Evolutionary conservation across 2,113 vertebrate genomes (phyloP), one percentile per base, ranked within the genome.

Genomic region (Pseudorhombus dupliciocellatus): DNA sequence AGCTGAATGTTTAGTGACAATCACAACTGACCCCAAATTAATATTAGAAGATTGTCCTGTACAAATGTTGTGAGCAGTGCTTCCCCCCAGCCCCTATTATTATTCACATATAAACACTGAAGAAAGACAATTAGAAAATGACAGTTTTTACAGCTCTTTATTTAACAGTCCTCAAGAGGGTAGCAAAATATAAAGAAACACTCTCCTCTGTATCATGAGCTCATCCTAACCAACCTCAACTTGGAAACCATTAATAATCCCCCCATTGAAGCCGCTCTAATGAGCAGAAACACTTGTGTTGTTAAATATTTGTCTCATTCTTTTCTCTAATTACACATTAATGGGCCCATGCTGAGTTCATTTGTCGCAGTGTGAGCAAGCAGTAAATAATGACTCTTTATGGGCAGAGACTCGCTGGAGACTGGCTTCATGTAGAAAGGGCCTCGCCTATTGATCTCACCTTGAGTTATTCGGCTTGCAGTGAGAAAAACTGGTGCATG

Each of bases 281-380:
- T 83, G 83, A 84, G 64, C 55, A 73, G 62, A 84, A 76, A 61
- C 58, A 66, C 73, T 73, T 21, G 50, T 65, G 81, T 58, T 80
- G 82, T 81, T 87, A 73, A 79, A 80, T 89, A 88, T 91, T 90
- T 88, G 71, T 87, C 79, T 73, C 46, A 21, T 86, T 90, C 75
- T 75, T 78, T 80, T 77, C 79, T 84, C 78, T 90, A 90, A 91
- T 91, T 91, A 88, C 84, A 82, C 88, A 79, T 85, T 82, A 91
- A 90, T 89, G 80, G 83, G 67, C 79, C 80, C 69, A 42, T 66
- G 83, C 85, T 81, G 81, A 52, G 83, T 87, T 84, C 62, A 81
- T 90, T 91, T 89, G 84, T 86, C 58, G 69, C 84, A 80, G 81
- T 10, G 48, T 73, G 87, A 71, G 75, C 48, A 31, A 74, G 72